Conservation (phyloP, 2,888 invertebrate genomes). For the Ferdinandea cuprea region DNA sequence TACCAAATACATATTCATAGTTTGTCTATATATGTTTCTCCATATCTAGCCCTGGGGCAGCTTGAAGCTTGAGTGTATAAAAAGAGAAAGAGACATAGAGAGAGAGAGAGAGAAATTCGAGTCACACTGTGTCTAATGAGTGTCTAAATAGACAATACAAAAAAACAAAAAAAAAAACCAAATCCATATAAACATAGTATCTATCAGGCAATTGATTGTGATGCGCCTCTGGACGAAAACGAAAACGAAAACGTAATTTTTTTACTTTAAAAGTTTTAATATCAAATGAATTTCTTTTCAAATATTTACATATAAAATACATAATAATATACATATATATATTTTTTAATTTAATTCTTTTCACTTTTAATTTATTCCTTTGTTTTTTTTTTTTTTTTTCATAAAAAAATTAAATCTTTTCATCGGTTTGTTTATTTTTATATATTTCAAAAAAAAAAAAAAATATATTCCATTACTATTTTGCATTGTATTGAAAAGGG, state of each 20-base stretch:
- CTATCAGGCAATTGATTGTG: conserved; percentile 56
- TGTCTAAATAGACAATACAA: too few species aligned
- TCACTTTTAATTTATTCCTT: conserved; percentile 28
- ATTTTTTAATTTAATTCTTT: conserved; percentile 6
- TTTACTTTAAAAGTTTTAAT: conserved; percentile 43
- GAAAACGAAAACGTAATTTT: conserved; percentile 67
- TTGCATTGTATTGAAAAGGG: conserved; percentile 53
- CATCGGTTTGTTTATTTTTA: conserved; percentile 47
- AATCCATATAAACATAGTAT: conserved; percentile 39
- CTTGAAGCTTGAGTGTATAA: conserved; percentile 68
- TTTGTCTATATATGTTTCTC: conserved; percentile 63
- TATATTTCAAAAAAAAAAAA: background rate
- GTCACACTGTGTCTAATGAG: conserved; percentile 33
- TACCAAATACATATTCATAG: conserved; percentile 53
- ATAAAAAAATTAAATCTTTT: conserved; percentile 17
- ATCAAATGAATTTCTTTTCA: conserved; percentile 48
- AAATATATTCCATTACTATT: conserved; percentile 27
- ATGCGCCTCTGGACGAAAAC: conserved; percentile 73
- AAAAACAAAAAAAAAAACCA: too few species aligned
- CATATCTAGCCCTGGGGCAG: conserved; percentile 67
- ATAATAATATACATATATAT: conserved; percentile 26
- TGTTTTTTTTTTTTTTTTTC: conserved; percentile 35
- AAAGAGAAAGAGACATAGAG: too few species aligned
- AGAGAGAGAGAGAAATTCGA: conserved; percentile 32
- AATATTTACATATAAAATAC: conserved; percentile 36